phyloP scores from a whole-genome alignment of 2,888 invertebrate species.

The Lithophane socia region DNA sequence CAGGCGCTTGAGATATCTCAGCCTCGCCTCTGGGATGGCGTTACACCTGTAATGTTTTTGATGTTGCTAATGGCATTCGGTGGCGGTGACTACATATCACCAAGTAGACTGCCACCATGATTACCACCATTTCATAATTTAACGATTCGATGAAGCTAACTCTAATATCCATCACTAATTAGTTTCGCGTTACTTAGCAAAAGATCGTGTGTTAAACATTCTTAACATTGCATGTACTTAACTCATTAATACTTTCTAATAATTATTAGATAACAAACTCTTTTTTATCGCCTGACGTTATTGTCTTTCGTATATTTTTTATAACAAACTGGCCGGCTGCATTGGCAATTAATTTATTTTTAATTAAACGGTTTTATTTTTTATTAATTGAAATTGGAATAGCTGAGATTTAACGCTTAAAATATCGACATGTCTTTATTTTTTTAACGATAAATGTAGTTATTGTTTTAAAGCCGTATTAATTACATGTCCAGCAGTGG shows the following conservation, averaged over 20 bases:
- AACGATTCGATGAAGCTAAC: not conserved
- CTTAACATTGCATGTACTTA: constrained; percentile 55
- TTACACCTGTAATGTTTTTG: too few relatives aligned
- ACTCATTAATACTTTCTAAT: constrained; percentile 63
- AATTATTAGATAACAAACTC: constrained; percentile 59
- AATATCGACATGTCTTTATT: not conserved
- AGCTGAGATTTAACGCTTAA: constrained; percentile 4
- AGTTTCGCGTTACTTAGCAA: constrained; percentile 32
- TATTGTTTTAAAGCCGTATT: too few relatives aligned
- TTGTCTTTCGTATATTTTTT: constrained; percentile 55
- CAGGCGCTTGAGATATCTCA: too few relatives aligned
- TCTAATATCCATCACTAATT: constrained; percentile 37
- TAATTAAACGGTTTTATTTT: constrained; percentile 26
- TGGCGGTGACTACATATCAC: not conserved
- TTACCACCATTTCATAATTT: not conserved
- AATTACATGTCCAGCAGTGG: not conserved
- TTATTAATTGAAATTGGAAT: constrained; percentile 27
- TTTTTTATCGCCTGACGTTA: constrained; percentile 49
- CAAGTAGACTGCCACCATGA: not conserved
- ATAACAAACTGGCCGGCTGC: constrained; percentile 19
- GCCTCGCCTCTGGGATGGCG: not conserved
- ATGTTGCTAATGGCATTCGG: not conserved
- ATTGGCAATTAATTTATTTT: constrained; percentile 24
- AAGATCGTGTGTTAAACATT: constrained; percentile 50
- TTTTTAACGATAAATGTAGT: not conserved